Base-by-base conservation (phyloP, 2,888 invertebrate species). In the Holacanthella duospinosa region DNA sequence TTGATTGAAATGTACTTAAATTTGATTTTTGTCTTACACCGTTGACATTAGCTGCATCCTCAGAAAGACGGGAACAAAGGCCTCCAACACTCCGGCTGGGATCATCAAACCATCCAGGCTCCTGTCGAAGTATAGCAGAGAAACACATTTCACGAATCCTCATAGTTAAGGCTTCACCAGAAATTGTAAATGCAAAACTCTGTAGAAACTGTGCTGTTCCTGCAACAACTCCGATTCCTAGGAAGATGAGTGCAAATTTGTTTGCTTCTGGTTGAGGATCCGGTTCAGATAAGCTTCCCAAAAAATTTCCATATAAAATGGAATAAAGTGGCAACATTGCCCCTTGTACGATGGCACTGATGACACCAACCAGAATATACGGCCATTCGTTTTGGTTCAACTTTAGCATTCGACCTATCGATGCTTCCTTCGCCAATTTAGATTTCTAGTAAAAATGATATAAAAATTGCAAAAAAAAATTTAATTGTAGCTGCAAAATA, bases 11-110 rank as follows among this genome's bases (percentile, higher is more conserved):
- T 24, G 29, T 60, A 26, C 24, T 28, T 3, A 26, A 12, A 21
- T 28, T 24, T 25, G 25, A 24, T 43, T 43, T 19, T 16, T 43
- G n/a, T 66, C 70, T 67, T 68, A 78, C 77, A 63, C 88, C 87
- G 75, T 87, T 87, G 0, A 88, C 85, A n/a, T 84, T 85, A 0
- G 86, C 83, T 1, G 87, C 86, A 73, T 88, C 88, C 0, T 86
- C 84, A 0, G 88, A 85, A 0, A 88, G 77, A 12, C 86, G 78
- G 0, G 86, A 82, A 72, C 86, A 85, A 0, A 88, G 75, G 0
- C 86, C 85, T 0, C 88, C 88, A 1, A 86, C 83, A 1, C 85
- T 85, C 74, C 88, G 87, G 12, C 75, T 73, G 0, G 84, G 79
- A 55, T 84, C 80, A 74, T 88, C 88, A 74, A 84, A 88, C 83